Percentiles rank a stretch among this genome's conserved stretches.
Conservation (phyloP, 1,140 invertebrate genomes). For the Drosophila pruinosa region DNA sequence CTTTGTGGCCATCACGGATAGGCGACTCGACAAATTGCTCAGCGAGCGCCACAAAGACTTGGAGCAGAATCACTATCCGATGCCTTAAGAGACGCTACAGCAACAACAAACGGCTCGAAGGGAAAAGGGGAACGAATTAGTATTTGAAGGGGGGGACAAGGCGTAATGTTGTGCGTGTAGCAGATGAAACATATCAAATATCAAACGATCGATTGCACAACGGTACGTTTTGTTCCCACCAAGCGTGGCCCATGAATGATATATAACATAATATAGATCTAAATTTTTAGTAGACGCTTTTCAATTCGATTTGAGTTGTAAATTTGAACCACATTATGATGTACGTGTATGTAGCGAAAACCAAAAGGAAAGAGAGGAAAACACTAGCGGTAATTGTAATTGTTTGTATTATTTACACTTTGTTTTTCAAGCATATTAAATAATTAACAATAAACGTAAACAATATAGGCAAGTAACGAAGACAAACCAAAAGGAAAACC, state of each 20-base stretch:
- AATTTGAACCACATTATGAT: background rate
- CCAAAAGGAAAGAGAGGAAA: background rate
- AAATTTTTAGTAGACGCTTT: slow-evolving; percentile 17
- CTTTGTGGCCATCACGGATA: slow-evolving; percentile 79
- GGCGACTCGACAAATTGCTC: slow-evolving; percentile 63
- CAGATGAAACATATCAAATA: no score
- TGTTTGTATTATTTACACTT: slow-evolving; percentile 11
- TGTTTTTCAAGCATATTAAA: slow-evolving; percentile 42
- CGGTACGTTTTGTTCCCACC: background rate
- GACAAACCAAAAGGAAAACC: slow-evolving; percentile 23
- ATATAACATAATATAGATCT: slow-evolving; percentile 7
- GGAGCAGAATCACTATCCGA: slow-evolving; percentile 80
- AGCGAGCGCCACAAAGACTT: slow-evolving; percentile 73
- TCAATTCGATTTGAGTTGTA: background rate
- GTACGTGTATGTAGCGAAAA: background rate
- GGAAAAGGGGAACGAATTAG: background rate
- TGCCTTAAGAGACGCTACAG: slow-evolving; percentile 65
- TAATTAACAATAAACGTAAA: slow-evolving; percentile 34
- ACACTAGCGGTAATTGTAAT: slow-evolving; percentile 45
- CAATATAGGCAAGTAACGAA: slow-evolving; percentile 48
- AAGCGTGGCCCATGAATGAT: background rate
- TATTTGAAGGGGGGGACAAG: no score
- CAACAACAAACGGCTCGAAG: background rate
- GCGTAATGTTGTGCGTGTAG: no score
- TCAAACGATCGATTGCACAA: background rate